Conservation (phyloP, 37 sponge, comb jelly and placozoan species). For the Hormiphora californensis region DNA sequence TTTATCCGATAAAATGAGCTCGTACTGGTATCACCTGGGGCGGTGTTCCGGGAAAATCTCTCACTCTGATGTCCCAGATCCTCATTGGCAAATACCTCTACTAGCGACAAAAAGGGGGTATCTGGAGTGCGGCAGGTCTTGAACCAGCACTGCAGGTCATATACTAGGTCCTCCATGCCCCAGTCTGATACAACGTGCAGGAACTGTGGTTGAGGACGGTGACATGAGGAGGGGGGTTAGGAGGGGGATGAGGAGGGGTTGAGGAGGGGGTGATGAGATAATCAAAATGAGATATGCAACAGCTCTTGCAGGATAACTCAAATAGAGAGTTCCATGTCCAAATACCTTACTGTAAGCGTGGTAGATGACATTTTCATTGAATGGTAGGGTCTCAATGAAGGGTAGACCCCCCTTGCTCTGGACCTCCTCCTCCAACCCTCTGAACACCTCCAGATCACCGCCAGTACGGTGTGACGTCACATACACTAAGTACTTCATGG, state of each 20-base stretch:
- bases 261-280: too few species aligned
- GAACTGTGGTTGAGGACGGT: too few species aligned
- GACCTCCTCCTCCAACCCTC: background rate
- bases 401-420: background rate
- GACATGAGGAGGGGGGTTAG: too few species aligned
- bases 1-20: background rate
- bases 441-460: background rate
- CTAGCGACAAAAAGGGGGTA: background rate
- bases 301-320: too few species aligned
- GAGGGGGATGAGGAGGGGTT: too few species aligned
- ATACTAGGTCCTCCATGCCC: slow-evolving; percentile 29
- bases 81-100: slow-evolving; percentile 32
- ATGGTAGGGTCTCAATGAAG: background rate
- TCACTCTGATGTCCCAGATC: slow-evolving; percentile 12
- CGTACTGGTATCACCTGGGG: background rate
- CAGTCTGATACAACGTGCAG: background rate
- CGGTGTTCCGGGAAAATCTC: background rate
- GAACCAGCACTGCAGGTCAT: background rate
- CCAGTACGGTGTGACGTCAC: background rate
- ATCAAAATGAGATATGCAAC: too few species aligned
- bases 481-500: background rate
- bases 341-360: slow-evolving; percentile 1
- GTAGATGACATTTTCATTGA: slow-evolving; percentile 8
- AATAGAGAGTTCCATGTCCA: background rate
- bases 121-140: background rate